Conservation (phyloP, 92 coral and sea anemone genomes). For the Palythoa grandis region DNA sequence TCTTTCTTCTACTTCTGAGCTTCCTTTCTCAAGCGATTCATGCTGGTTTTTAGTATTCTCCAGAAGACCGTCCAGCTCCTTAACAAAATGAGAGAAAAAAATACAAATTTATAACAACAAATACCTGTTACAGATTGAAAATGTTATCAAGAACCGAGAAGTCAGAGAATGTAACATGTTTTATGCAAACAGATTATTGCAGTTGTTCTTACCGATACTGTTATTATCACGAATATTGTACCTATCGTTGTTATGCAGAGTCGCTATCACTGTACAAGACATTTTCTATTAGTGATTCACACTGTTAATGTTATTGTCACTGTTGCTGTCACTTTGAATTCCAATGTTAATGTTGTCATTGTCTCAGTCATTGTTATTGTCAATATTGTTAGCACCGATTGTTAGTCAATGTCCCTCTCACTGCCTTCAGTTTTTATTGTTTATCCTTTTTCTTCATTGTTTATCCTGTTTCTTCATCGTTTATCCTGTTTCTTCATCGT, state of each 20-base stretch:
- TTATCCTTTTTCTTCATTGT: no score
- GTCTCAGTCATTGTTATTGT: background rate
- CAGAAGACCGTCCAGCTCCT: conserved; percentile 25
- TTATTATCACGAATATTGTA: background rate
- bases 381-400: no score
- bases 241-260: background rate
- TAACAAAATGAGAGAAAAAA: background rate
- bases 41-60: conserved; percentile 21
- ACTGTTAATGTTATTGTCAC: background rate
- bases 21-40: conserved; percentile 16
- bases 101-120: background rate
- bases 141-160: background rate
- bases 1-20: background rate
- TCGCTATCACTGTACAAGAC: background rate
- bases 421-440: no score
- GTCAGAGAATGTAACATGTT: background rate
- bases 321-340: background rate
- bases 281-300: background rate
- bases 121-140: background rate
- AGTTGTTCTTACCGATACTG: no score
- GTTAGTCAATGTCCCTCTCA: no score
- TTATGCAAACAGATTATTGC: background rate
- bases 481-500: no score
- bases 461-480: no score
- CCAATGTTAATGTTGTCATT: background rate